Conservation (phyloP, 2,888 invertebrate genomes). For the Suillia variegata region DNA sequence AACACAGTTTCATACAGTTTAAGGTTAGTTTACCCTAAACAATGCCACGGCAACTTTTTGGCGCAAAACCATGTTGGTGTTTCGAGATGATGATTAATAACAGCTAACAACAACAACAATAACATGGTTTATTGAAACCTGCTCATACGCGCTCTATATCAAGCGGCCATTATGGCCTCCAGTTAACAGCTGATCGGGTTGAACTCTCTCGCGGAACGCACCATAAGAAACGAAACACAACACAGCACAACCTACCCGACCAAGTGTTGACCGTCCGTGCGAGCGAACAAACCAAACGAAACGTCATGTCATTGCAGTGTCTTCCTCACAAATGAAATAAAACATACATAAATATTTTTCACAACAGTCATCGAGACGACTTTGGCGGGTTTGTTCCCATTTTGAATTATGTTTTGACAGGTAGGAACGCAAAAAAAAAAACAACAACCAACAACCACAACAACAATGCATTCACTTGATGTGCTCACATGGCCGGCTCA, state of each 20-base stretch:
- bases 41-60: too few relatives aligned
- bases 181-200: slow-evolving; percentile 43
- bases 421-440: slow-evolving; percentile 28
- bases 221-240: too few relatives aligned
- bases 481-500: slow-evolving; percentile 24
- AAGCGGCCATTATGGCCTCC: slow-evolving; percentile 46
- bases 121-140: slow-evolving; percentile 30
- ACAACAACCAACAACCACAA: slow-evolving; percentile 23
- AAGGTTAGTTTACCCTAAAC: too few relatives aligned
- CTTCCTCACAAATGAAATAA: slow-evolving; percentile 38
- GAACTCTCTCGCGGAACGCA: too few relatives aligned
- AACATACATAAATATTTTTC: slow-evolving; percentile 13
- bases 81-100: slow-evolving; percentile 47
- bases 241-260: too few relatives aligned
- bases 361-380: not conserved
- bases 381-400: slow-evolving; percentile 38
- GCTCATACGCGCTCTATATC: slow-evolving; percentile 30
- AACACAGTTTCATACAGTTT: too few relatives aligned
- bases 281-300: slow-evolving; percentile 5
- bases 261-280: not conserved
- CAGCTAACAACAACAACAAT: not conserved
- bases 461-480: slow-evolving; percentile 22
- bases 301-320: slow-evolving; percentile 42
- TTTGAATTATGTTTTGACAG: slow-evolving; percentile 44
- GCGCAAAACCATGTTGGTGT: too few relatives aligned